A percentile compares a stretch with the other conserved stretches of the same genome.
These are phyloP conservation scores for Blastobasis lacticolella DNA, from an alignment of 2,888 invertebrate genomes.

Conservation along the genomic window DNA sequence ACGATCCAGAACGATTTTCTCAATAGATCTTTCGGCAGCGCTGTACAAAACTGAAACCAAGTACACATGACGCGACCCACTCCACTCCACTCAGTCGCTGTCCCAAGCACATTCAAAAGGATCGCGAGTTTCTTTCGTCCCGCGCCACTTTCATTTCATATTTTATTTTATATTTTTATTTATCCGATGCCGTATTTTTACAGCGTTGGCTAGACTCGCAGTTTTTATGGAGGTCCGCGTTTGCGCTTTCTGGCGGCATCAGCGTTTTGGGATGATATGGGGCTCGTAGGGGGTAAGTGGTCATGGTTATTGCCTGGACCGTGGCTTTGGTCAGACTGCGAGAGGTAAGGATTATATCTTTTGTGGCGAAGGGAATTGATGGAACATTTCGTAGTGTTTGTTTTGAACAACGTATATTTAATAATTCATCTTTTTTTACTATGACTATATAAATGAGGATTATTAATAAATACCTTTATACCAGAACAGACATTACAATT, in stretches of 20 bases:
- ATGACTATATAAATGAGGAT: too few relatives aligned
- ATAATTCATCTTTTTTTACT: too few relatives aligned
- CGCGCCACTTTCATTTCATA: slow-evolving; percentile 70
- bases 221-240: slow-evolving; percentile 45
- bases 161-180: slow-evolving; percentile 72
- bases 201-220: slow-evolving; percentile 52
- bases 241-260: slow-evolving; percentile 26
- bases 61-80: slow-evolving; percentile 10
- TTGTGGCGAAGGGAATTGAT: too few relatives aligned
- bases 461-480: too few relatives aligned
- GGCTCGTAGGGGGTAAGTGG: not conserved
- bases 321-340: not conserved
- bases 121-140: slow-evolving; percentile 66
- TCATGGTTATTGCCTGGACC: not conserved
- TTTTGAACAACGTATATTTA: too few relatives aligned
- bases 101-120: slow-evolving; percentile 63
- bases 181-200: slow-evolving; percentile 63
- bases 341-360: too few relatives aligned
- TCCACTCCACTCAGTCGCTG: slow-evolving; percentile 22
- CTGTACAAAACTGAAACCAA: not conserved
- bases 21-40: too few relatives aligned
- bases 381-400: too few relatives aligned
- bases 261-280: slow-evolving; percentile 33
- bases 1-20: too few relatives aligned
- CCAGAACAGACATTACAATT: too few relatives aligned